Conservation (phyloP, 1,140 invertebrate species). For the Drosophila repletoides region DNA sequence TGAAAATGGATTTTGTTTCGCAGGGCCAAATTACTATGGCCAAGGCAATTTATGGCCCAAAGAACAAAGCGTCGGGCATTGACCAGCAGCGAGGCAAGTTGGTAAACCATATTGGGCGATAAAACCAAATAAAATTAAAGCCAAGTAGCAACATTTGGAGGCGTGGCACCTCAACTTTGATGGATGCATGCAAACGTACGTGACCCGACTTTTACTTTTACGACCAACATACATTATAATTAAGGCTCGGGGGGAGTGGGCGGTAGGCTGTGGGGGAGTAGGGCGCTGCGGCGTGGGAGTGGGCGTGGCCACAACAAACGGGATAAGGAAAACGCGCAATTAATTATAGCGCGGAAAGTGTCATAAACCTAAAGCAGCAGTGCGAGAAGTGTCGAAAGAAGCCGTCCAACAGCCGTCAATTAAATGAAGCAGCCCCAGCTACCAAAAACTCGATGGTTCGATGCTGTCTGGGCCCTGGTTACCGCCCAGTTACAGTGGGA, state of each 20-base stretch:
- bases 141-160: slow-evolving; percentile 31
- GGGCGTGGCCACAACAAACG: slow-evolving; percentile 36
- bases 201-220: slow-evolving; percentile 68
- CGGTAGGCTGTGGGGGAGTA: not conserved
- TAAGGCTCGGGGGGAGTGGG: slow-evolving; percentile 25
- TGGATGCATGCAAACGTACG: slow-evolving; percentile 36
- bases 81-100: slow-evolving; percentile 10
- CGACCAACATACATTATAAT: slow-evolving; percentile 73
- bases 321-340: slow-evolving; percentile 52
- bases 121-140: slow-evolving; percentile 59
- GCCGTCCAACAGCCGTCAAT: slow-evolving; percentile 51
- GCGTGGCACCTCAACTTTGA: slow-evolving; percentile 40
- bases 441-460: slow-evolving; percentile 6
- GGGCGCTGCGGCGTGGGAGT: slow-evolving; percentile 1
- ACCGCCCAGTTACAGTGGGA: not conserved
- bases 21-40: slow-evolving; percentile 44
- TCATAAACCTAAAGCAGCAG: slow-evolving; percentile 51
- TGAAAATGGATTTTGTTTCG: slow-evolving; percentile 23
- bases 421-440: slow-evolving; percentile 33
- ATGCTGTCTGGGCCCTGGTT: slow-evolving; percentile 2
- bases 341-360: slow-evolving; percentile 67
- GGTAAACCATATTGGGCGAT: slow-evolving; percentile 65
- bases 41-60: slow-evolving; percentile 23
- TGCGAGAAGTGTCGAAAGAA: slow-evolving; percentile 7
- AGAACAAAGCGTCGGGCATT: slow-evolving; percentile 26